A percentile compares a stretch with the other conserved stretches of the same genome.
phyloP scores from a whole-genome alignment of 2,113 vertebrate genomes.

The Apteryx owenii region DNA sequence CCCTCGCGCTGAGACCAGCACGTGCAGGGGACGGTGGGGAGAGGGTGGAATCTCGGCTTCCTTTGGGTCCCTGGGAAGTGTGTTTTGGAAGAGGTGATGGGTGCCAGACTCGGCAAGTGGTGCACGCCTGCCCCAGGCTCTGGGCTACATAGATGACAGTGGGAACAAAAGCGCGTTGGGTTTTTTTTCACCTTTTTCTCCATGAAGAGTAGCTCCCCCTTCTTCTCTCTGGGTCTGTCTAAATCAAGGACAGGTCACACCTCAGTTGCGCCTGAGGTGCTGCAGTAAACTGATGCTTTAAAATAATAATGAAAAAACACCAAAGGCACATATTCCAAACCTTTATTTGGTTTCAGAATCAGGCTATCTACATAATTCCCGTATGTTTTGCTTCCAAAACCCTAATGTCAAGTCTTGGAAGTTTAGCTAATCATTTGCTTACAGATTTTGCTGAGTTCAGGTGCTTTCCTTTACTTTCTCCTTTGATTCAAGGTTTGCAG shows the following conservation, averaged over 20 bases:
- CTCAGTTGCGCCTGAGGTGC: not conserved
- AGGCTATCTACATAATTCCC: not conserved
- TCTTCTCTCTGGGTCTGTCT: not conserved
- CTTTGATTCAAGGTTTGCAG: slow-evolving; percentile 14
- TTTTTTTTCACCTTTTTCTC: not conserved
- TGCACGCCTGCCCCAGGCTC: too few species aligned
- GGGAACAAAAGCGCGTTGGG: rapidly evolving
- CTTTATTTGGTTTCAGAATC: not conserved
- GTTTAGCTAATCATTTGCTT: not conserved
- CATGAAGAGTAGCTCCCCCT: not conserved
- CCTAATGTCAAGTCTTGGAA: not conserved
- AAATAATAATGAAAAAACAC: not conserved
- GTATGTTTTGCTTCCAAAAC: not conserved
- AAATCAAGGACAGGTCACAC: not conserved
- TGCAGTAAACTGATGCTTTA: not conserved
- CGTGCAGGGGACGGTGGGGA: not conserved
- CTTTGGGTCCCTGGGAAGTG: rapidly evolving
- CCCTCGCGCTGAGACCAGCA: not conserved
- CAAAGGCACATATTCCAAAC: not conserved
- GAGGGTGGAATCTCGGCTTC: not conserved
- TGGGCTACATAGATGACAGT: not conserved
- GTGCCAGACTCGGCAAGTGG: not conserved
- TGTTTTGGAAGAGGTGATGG: rapidly evolving
- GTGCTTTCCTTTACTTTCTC: not conserved
- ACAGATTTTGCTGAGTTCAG: slow-evolving; percentile 53